Evolutionary conservation across 1,140 invertebrate genomes (phyloP).

Genomic region (Portunus trituberculatus): DNA sequence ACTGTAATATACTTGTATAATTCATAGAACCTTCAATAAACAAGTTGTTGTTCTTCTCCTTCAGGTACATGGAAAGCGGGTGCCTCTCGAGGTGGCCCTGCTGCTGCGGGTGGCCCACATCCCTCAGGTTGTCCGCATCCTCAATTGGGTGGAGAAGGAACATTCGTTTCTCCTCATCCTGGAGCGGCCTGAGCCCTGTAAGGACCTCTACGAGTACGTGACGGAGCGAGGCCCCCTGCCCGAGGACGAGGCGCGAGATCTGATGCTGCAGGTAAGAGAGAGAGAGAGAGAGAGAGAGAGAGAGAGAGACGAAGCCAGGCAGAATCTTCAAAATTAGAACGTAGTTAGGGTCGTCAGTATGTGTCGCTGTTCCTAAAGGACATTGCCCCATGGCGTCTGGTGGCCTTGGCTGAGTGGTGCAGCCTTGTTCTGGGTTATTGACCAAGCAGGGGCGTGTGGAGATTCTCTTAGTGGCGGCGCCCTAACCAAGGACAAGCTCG

Average conservation of each 20-base stretch:
- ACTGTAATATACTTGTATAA: too few relatives aligned
- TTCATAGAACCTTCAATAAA: neutral
- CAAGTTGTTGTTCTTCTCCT: conserved; percentile 34
- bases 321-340: neutral
- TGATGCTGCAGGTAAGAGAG: conserved; percentile 81
- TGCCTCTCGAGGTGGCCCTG: conserved; percentile 85
- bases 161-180: conserved; percentile 84
- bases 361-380: too few relatives aligned
- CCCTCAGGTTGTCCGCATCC: conserved; percentile 83
- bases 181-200: conserved; percentile 84
- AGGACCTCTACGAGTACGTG: conserved; percentile 87
- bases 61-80: conserved; percentile 81
- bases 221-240: conserved; percentile 84
- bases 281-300: neutral
- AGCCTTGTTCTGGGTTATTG: too few relatives aligned
- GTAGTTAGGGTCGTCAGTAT: neutral
- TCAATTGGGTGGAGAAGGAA: conserved; percentile 84
- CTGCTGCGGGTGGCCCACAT: conserved; percentile 83
- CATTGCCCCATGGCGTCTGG: too few relatives aligned
- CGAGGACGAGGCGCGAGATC: conserved; percentile 83
- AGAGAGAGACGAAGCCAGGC: neutral
- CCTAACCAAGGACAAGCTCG: too few relatives aligned
- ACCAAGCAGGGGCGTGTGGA: too few relatives aligned
- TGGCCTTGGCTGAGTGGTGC: too few relatives aligned
- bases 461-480: too few relatives aligned